Base-by-base conservation (phyloP, 2,113 vertebrate genomes). In the Junco hyemalis region DNA sequence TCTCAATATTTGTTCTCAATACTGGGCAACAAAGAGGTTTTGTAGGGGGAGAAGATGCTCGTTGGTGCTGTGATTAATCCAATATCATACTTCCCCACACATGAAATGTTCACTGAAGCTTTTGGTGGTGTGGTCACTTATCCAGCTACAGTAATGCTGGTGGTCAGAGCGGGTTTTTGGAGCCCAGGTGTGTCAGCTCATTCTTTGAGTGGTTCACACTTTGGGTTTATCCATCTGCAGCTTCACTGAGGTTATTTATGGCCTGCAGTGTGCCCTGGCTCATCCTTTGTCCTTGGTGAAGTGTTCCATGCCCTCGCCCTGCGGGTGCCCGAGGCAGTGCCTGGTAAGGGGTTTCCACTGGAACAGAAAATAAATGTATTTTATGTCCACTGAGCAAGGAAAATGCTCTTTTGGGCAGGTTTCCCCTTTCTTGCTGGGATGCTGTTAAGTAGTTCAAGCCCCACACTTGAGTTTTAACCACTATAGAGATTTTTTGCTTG, bases 231-330 rank as follows among this genome's bases (percentile, higher is more conserved):
- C 79, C 48, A 11, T 57, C 42, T 81, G 56, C 53, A 88, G 61
- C 56, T 90, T 40, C 69, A 31, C 50, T 18, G 76, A 29, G 56
- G 69, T 91, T 85, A 48, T 86, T 87, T 90, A 17, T 92, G 94
- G 60, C 93, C 81, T 64, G 68, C 44, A 29, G 65, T 28, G 14
- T 31, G 22, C n/a, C 9, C 48, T 59, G 53, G 65, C 83, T 88
- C 65, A 33, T 65, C 56, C 73, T 80, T 66, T 95, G 94, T 65
- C 93, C 87, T 95, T 95, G 95, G 83, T 83, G 20, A 57, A 85
- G 70, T 16, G 13, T 63, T 93, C 31, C 33, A 6, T 76, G 54
- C 50, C 73, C 81, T 93, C 6, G 28, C 56, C 69, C 47, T 36
- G 65, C 87, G 83, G 59, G 22, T 84, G 73, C 84, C 81, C 0